Conservation (phyloP, 2,113 vertebrate genomes). For the Hypanus sabinus region DNA sequence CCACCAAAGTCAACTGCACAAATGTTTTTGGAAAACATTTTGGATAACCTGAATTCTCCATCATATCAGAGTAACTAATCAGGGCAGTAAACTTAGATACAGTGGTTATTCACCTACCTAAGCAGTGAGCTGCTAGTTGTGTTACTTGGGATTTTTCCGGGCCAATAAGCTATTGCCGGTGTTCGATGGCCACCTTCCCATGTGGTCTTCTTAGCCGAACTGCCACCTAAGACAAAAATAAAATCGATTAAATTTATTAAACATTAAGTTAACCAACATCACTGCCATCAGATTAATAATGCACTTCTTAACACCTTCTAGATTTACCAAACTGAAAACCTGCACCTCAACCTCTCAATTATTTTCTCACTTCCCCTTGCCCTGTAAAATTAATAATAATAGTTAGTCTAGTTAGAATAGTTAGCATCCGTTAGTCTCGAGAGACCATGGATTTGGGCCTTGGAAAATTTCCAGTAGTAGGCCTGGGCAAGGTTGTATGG, state of each 20-base stretch:
- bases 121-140: constrained; percentile 66
- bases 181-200: constrained; percentile 95
- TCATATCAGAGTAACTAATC: background rate
- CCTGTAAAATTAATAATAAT: background rate
- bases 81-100: background rate
- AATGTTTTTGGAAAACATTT: background rate
- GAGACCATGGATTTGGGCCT: no score
- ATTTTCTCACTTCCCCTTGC: background rate
- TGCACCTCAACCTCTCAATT: background rate
- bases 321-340: background rate
- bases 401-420: no score
- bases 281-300: background rate
- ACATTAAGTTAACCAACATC: background rate
- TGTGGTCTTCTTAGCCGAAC: constrained; percentile 80
- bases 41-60: background rate
- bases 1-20: background rate
- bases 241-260: background rate
- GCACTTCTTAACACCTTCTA: background rate
- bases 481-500: no score
- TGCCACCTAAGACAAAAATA: constrained; percentile 66
- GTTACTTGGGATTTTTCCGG: constrained; percentile 62
- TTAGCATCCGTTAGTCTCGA: no score
- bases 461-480: no score
- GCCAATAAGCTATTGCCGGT: constrained; percentile 81
- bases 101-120: constrained; percentile 52